Base-by-base conservation (phyloP, 2,113 vertebrate species). In the Gobius niger region DNA sequence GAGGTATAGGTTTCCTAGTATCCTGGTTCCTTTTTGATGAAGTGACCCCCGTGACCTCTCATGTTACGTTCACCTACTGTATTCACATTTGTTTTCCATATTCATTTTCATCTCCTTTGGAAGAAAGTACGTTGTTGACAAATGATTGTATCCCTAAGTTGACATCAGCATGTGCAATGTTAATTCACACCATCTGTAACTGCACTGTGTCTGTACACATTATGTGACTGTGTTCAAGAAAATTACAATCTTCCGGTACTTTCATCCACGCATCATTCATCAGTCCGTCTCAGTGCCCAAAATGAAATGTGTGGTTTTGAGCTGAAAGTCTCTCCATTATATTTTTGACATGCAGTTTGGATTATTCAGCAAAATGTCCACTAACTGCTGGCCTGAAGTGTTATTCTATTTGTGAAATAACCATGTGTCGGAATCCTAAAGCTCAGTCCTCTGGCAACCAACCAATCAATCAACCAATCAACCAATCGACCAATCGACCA, bases 1-100 rank as follows among this genome's bases (percentile, higher is more conserved):
- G 87, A 90, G 90, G 90, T 90, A 90, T 47, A 70, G 7, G 59
- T 15, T 72, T 49, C 66, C 76, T 57, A 50, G 62, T 70, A 40
- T 69, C 57, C 59, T 52, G 41, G 50, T 51, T 69, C 47, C 56
- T 50, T 67, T 71, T 76, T 62, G 16, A 47, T 76, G 61, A 67
- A 53, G 74, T 86, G 76, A 81, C 65, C 81, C 66, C 53, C 3
- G 68, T 61, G 61, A 64, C 52, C 67, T 44, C 6, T 50, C 63
- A 5, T 47, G 47, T 34, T 34, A 34, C 3, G 1, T 10, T 1
- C 51, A 34, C 34, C 49, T 63, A 12, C 56, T 67, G 24, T 46
- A 62, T 54, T 54, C 12, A 60, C 71, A 64, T 73, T 34, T 71
- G 44, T 61, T 74, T 65, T 54, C 52, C 18, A 53, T 19, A 53